Conservation (phyloP, 2,888 invertebrate genomes). For the Idaea straminata region DNA sequence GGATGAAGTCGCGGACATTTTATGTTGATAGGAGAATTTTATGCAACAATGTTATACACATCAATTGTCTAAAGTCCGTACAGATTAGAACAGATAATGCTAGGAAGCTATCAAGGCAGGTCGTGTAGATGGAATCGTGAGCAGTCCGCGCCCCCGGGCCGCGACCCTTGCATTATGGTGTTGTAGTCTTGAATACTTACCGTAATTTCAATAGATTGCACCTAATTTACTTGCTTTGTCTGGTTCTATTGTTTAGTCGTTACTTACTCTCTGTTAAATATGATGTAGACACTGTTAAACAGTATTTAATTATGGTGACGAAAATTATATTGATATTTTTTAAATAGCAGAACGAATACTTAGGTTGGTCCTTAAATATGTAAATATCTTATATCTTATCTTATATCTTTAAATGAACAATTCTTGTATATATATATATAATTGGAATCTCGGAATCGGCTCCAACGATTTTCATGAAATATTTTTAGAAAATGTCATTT, state of each 20-base stretch:
- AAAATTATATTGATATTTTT: too few relatives aligned
- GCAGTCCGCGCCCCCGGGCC: slow-evolving; percentile 39
- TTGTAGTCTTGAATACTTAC: slow-evolving; percentile 8
- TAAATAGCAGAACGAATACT: too few relatives aligned
- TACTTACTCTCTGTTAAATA: not conserved
- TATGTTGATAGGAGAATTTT: not conserved
- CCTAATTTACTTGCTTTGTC: not conserved
- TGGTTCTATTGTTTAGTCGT: not conserved
- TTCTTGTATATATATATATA: too few relatives aligned
- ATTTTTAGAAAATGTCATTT: too few relatives aligned
- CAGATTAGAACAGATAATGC: slow-evolving; percentile 36
- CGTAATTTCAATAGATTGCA: slow-evolving; percentile 1
- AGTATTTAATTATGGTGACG: not conserved
- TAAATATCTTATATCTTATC: too few relatives aligned
- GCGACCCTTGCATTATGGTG: slow-evolving; percentile 40
- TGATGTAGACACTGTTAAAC: not conserved
- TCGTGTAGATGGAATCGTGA: slow-evolving; percentile 55
- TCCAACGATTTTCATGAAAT: too few relatives aligned
- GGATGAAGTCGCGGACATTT: not conserved
- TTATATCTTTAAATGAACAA: too few relatives aligned
- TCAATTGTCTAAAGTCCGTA: slow-evolving; percentile 3
- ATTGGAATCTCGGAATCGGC: too few relatives aligned
- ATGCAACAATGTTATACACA: not conserved
- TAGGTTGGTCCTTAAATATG: too few relatives aligned
- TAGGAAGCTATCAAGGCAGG: slow-evolving; percentile 44